Base-by-base conservation (phyloP, 2,113 vertebrate species). In the Castor canadensis region DNA sequence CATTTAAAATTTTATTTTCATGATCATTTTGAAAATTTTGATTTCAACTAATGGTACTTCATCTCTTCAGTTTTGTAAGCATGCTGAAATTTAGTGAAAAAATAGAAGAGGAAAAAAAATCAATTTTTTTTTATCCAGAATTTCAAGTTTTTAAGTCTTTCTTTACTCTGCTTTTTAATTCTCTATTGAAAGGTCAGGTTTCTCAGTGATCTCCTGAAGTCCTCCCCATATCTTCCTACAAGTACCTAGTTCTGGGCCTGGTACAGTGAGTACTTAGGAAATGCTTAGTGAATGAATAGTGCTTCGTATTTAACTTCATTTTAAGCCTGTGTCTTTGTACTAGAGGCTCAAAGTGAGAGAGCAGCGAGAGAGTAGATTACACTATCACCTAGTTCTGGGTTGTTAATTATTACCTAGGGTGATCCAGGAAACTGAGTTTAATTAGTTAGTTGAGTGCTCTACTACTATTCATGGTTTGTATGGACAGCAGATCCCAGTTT, bases 391-490 rank as follows among this genome's bases (percentile, higher is more conserved):
- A 77, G 30, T 92, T 90, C 60, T 85, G 47, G n/a, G n/a, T 94
- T 76, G 77, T 95, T 97, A 96, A 94, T 96, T 90, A 72, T 97
- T 97, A 95, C 66, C 82, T 9, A 84, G 32, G 47, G 89, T 54
- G 71, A 79, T 49, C 88, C 43, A 84, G 93, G 85, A 90, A 79
- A 75, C n/a, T 77, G 35, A 64, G 60, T 35, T 93, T 89, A 87
- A 62, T 72, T 66, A 80, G 80, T 58, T 76, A 72, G 60, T 91
- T 92, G 83, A 87, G 72, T 12, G 10, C 66, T 26, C 43, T 26
- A 12, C 62, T 58, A 9, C 54, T 52, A 45, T 85, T 87, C 85
- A 47, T 72, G 79, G 86, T 12, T 87, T 67, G 38, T 79, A 30
- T 75, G 12, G 1, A 19, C 10, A 84, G 35, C 1, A 10, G 47